Percentiles rank a stretch among this genome's conserved stretches.
Conservation (phyloP, 30 jellyfish, hydroid and myxozoan genomes). For the Cassiopea andromeda region DNA sequence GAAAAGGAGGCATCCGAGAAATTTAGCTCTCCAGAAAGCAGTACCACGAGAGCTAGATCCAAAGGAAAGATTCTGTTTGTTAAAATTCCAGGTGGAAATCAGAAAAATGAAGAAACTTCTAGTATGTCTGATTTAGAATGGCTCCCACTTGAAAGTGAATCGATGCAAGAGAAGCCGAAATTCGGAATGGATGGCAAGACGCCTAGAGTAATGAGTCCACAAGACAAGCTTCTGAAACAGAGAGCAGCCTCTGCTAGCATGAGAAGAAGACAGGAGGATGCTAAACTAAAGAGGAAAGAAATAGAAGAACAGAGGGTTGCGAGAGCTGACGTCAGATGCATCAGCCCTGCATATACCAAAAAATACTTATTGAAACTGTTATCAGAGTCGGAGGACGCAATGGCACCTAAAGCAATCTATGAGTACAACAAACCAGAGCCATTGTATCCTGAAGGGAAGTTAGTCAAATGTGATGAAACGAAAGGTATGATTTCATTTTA, state of each 20-base stretch:
- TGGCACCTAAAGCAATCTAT: background rate
- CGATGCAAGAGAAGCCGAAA: background rate
- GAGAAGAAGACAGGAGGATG: constrained; percentile 49
- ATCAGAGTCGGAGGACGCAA: constrained; percentile 9
- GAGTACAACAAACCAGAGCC: constrained; percentile 76
- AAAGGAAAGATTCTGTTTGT: background rate
- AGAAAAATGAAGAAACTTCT: background rate
- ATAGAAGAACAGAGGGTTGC: constrained; percentile 48
- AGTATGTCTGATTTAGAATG: background rate
- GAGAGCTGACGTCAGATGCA: constrained; percentile 35
- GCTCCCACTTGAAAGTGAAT: background rate
- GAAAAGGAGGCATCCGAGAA: background rate
- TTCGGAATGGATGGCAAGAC: background rate
- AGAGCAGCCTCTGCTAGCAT: constrained; percentile 54
- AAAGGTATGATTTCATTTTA: background rate
- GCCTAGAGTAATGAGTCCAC: constrained; percentile 45
- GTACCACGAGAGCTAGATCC: background rate
- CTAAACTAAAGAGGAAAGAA: constrained; percentile 50
- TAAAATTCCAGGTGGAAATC: background rate
- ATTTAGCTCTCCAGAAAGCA: background rate
- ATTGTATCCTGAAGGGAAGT: constrained; percentile 5
- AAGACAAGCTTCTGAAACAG: constrained; percentile 54
- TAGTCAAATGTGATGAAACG: background rate
- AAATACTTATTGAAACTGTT: constrained; percentile 22
- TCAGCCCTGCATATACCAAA: constrained; percentile 48